Evolutionary conservation across 1,140 invertebrate species (phyloP), one percentile per base, ranked within the genome.

Genomic region (Drosophila mauritiana): DNA sequence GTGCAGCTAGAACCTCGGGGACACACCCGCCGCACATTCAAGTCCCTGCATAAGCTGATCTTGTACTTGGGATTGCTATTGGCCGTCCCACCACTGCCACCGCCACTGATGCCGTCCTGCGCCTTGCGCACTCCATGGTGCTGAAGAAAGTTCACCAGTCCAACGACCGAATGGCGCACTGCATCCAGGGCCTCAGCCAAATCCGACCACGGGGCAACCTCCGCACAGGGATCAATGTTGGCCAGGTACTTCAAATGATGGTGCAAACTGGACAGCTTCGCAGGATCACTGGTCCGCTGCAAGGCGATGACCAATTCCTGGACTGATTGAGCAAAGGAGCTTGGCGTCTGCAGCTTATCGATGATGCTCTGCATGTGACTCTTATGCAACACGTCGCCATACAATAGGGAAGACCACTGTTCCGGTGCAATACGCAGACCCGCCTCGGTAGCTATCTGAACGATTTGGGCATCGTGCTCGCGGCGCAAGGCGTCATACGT

Each of bases 341-440:
- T 96, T 0, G 97, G 97, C 13, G 97, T 98, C 93, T 98, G 97
- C 34, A 98, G 92, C 93, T 98, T 97, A 80, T 97, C 96, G 83
- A 99, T 99, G 63, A 99, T 99, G 82, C 97, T 98, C 93, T 99
- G 98, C 98, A 99, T 99, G 91, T 99, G 98, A 17, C 98, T 98
- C 92, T 99, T 99, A 89, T 99, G 98, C 15, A 95, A 94, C 0
- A 96, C 96, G 91, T 99, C 98, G 1, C 98, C 98, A 92, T 99
- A 99, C 1, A 99, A 92, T 36, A 99, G 92, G 8, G 98, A 97
- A 7, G 98, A 98, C 99, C 98, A 99, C 91, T 99, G 98, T 91
- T 99, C 99, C 0, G 99, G 98, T 0, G 98, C 98, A 63, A 99
- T 99, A 39, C 98, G 94, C 5, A 99, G 93, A 11, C 98, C 98